These are phyloP conservation scores for Ethmia dodecea DNA, from an alignment of 2,888 invertebrate genomes.

Conservation along the genomic window DNA sequence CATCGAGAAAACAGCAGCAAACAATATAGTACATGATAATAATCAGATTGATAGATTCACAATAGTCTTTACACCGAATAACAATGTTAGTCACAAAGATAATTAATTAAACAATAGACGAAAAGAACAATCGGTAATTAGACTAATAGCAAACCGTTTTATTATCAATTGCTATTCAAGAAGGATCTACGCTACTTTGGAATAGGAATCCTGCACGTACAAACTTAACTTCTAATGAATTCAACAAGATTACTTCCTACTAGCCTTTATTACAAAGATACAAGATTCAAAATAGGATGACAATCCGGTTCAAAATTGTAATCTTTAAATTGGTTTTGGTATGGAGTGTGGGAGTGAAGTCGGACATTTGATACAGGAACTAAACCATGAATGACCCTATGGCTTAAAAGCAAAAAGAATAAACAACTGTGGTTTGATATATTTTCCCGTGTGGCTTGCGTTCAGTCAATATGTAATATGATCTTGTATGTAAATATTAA, in stretches of 20 bases:
- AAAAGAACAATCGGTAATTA: slow-evolving; percentile 33
- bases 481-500: neutral
- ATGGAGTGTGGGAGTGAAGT: slow-evolving; percentile 39
- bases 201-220: slow-evolving; percentile 26
- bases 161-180: slow-evolving; percentile 34
- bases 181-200: slow-evolving; percentile 19
- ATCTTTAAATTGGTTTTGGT: neutral
- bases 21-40: too few relatives aligned
- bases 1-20: too few relatives aligned
- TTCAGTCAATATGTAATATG: neutral
- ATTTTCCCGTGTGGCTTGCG: neutral
- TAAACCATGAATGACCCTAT: slow-evolving; percentile 38
- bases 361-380: slow-evolving; percentile 51
- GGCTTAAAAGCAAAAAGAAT: slow-evolving; percentile 38
- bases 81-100: slow-evolving; percentile 3
- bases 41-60: too few relatives aligned
- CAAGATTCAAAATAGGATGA: slow-evolving; percentile 13
- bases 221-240: neutral
- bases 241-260: neutral
- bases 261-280: slow-evolving; percentile 5
- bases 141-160: slow-evolving; percentile 34
- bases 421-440: slow-evolving; percentile 35
- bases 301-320: neutral
- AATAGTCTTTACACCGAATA: too few relatives aligned
- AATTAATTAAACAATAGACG: slow-evolving; percentile 32